Evolutionary conservation across 2,888 invertebrate species (phyloP).

Genomic region (Apodemia zela): DNA sequence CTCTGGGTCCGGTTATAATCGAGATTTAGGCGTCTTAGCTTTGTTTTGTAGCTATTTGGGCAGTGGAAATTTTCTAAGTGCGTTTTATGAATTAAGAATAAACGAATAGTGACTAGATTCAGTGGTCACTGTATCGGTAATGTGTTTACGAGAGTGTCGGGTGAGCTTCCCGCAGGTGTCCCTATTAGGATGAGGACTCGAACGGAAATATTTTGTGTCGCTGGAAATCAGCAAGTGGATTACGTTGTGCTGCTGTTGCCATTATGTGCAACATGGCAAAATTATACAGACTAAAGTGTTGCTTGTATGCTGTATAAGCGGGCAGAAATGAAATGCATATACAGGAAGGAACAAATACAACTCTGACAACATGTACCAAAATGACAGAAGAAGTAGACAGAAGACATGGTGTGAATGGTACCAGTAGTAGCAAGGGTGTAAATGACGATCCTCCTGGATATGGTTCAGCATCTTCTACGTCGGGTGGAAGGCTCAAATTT

Average conservation of each 20-base stretch:
- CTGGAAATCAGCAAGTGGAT: constrained; percentile 55
- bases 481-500: too few species aligned
- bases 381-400: constrained; percentile 84
- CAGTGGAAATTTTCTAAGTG: constrained; percentile 58
- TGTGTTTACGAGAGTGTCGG: constrained; percentile 73
- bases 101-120: constrained; percentile 53
- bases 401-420: constrained; percentile 87
- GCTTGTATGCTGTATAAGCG: constrained; percentile 74
- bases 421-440: too few species aligned
- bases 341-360: constrained; percentile 82
- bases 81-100: constrained; percentile 44
- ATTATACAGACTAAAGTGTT: constrained; percentile 66
- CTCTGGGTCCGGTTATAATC: constrained; percentile 72
- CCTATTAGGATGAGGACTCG: constrained; percentile 76
- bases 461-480: too few species aligned
- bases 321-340: constrained; percentile 84
- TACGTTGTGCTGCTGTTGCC: constrained; percentile 55
- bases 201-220: constrained; percentile 64
- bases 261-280: constrained; percentile 69
- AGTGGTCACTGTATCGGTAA: constrained; percentile 73
- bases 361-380: constrained; percentile 86
- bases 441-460: too few species aligned
- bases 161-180: constrained; percentile 73
- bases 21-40: constrained; percentile 66
- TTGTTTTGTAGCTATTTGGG: constrained; percentile 58